Evolutionary conservation across 1,140 invertebrate species (phyloP).

Genomic region (Lordiphosa collinella): DNA sequence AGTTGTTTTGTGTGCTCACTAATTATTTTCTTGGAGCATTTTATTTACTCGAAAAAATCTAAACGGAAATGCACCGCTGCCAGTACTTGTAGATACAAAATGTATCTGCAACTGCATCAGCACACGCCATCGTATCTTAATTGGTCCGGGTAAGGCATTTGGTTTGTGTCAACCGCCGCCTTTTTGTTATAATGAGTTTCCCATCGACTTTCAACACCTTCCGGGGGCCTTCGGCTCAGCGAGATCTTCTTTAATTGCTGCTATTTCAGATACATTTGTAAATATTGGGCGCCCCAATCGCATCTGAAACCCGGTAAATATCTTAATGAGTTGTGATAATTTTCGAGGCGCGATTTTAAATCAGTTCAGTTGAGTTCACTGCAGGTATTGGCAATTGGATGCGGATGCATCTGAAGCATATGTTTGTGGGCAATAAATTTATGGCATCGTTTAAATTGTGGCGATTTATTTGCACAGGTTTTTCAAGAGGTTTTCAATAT

Average conservation of each 20-base stretch:
- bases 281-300: conserved; percentile 33
- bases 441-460: conserved; percentile 36
- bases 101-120: conserved; percentile 28
- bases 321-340: conserved; percentile 64
- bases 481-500: conserved; percentile 20
- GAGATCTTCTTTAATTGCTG: conserved; percentile 55
- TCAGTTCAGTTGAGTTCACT: conserved; percentile 22
- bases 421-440: conserved; percentile 31
- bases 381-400: not conserved
- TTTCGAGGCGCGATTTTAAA: conserved; percentile 34
- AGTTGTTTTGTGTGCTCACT: conserved; percentile 33
- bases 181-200: conserved; percentile 69
- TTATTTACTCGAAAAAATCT: conserved; percentile 61
- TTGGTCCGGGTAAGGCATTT: conserved; percentile 56
- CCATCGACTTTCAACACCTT: conserved; percentile 66
- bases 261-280: conserved; percentile 49
- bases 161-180: conserved; percentile 62
- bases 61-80: conserved; percentile 27
- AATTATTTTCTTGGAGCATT: conserved; percentile 59
- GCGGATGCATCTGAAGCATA: conserved; percentile 26
- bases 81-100: conserved; percentile 25
- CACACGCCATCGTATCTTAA: conserved; percentile 39
- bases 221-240: conserved; percentile 13
- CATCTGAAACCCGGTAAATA: conserved; percentile 31
- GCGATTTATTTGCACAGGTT: conserved; percentile 55